Base-by-base conservation (phyloP, 2,113 vertebrate species). In the Ptilonorhynchus violaceus region DNA sequence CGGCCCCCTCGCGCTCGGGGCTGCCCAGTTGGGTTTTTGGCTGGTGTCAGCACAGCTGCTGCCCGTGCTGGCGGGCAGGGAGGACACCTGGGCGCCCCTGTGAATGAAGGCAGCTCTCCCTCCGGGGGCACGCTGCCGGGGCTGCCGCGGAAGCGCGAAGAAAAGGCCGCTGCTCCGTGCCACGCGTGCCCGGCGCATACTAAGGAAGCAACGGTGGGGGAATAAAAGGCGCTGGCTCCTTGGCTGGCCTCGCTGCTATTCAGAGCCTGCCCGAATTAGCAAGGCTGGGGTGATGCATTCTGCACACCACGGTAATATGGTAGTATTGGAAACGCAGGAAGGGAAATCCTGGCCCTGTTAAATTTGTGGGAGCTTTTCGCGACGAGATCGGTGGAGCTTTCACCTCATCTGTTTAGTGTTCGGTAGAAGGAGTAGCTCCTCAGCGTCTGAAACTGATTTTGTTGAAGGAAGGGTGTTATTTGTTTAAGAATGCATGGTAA, bases 1-100 rank as follows among this genome's bases (percentile, higher is more conserved):
- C 56, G 25, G 63, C 13, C 41, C 41, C 49, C 0, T 0, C 0
- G 0, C 7, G 83, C n/a, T 8, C 0, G 1, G 31, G 31, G 44
- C 6, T n/a, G 59, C 55, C 76, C 42, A 1, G 0, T 11, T 52
- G 2, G n/a, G 11, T 28, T 68, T 93, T 92, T 89, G 80, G 76
- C 67, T 0, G 15, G 1, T 0, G 1, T 12, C 0, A 3, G 49
- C 53, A 49, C 75, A 96, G 94, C 94, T 94, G 90, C 74, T 1
- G 22, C 59, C 53, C 78, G 76, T 37, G 84, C 70, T 93, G 88
- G 85, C 33, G 7, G 41, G 66, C 47, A 79, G 76, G 66, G 70
- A 75, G 79, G 92, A 85, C 94, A 88, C 91, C 94, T 94, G 94
- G 15, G 4, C n/a, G 63, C 3, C 37, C 42, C 49, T 83, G 2